phyloP scores from a whole-genome alignment of 2,888 invertebrate species.

The Limnephilus auricula region DNA sequence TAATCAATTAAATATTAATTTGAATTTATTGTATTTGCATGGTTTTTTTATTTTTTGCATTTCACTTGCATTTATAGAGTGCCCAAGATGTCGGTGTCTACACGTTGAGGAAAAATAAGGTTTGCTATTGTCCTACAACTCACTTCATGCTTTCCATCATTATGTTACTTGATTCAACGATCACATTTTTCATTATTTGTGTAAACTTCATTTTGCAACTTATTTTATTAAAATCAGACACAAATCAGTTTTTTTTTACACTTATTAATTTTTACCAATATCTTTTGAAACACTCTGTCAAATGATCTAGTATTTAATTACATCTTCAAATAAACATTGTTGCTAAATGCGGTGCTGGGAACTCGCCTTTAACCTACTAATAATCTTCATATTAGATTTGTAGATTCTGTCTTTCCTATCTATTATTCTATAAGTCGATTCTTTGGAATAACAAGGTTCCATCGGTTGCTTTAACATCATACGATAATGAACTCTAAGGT shows the following conservation, averaged over 20 bases:
- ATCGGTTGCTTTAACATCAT: no score
- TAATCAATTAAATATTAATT: slow-evolving; percentile 49
- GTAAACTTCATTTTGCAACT: background rate
- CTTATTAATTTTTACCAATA: background rate
- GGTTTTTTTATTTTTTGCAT: slow-evolving; percentile 66
- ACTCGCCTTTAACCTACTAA: background rate
- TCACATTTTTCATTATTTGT: background rate
- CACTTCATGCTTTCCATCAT: background rate
- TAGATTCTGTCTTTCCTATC: background rate
- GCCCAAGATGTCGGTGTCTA: slow-evolving; percentile 64
- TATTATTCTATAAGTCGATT: background rate
- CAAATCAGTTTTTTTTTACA: background rate
- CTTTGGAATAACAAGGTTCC: no score
- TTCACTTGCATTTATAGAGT: slow-evolving; percentile 66
- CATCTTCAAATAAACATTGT: background rate
- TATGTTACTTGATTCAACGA: background rate
- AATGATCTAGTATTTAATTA: background rate
- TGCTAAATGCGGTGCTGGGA: background rate
- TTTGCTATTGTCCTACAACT: slow-evolving; percentile 49
- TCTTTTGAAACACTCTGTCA: background rate
- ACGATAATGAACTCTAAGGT: no score
- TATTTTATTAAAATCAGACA: background rate
- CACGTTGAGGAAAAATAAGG: slow-evolving; percentile 65
- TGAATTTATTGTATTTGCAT: slow-evolving; percentile 62
- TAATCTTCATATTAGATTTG: background rate